Evolutionary conservation across 1,140 invertebrate species (phyloP), one percentile per base, ranked within the genome.

Genomic region (Trichonephila clavipes): DNA sequence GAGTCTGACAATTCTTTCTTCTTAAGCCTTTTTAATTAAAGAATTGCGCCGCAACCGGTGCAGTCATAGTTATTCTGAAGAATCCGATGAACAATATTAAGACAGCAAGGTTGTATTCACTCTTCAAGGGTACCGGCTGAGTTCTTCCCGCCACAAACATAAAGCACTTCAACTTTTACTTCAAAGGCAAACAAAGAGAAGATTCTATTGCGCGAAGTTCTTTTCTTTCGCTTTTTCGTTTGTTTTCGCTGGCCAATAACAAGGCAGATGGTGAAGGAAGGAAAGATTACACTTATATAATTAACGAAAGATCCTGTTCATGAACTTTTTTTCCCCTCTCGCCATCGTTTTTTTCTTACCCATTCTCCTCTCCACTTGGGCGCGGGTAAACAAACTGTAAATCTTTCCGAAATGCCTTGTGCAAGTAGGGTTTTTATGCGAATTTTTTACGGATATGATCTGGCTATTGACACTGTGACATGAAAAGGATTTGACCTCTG

Each of bases 41-140:
- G 64, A 89, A 89, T 89, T 89, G 62, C 88, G 88, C 86, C 24
- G 86, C 83, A 51, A 21, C 40, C n/a, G 40, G 82, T 85, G 82
- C 21, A 59, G 82, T 85, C 21, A 58, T 58, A n/a, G 51, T 59
- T 28, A 85, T 28, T 85, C 58, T 28, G 44, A 34, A 10, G 82
- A 58, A 28, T 85, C 44, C 5, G 82, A 83, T 59, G 61, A 64
- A 64, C 62, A 88, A 64, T 88, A 88, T 88, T 62, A 88, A 88
- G 86, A 64, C 34, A 10, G 61, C 86, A 88, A 88, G 86, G 86
- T 88, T 88, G 86, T 19, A 44, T 88, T 88, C 86, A 64, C 21
- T 24, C 61, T 28, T 88, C 86, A 88, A 88, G 86, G 86, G 86
- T 88, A 64, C 59, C 28, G 51, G 72, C 3, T 34, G 72, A 77